phyloP scores from a whole-genome alignment of 2,113 vertebrate species.

The Poecile atricapillus region DNA sequence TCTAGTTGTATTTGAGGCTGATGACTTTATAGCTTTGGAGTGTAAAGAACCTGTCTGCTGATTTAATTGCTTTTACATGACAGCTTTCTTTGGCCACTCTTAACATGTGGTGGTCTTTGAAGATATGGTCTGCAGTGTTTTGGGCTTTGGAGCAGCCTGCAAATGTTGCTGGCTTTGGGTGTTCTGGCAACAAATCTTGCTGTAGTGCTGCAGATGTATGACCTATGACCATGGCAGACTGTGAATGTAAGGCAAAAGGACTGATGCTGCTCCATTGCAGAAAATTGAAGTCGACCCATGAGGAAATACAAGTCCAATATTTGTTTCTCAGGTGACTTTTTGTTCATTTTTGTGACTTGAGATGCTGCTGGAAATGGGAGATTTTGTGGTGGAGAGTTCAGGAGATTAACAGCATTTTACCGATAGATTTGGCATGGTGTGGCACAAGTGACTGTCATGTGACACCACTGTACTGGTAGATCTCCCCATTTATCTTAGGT shows the following conservation, averaged over 20 bases:
- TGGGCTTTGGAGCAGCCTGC: background rate
- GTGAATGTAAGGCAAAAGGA: background rate
- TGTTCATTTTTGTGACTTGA: background rate
- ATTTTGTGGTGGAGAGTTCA: background rate
- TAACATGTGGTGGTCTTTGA: background rate
- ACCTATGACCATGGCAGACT: background rate
- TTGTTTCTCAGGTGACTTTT: background rate
- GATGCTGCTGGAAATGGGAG: background rate
- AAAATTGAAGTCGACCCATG: background rate
- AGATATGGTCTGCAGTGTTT: background rate
- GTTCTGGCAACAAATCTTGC: rapidly evolving
- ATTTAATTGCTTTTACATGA: background rate
- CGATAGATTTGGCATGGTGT: rapidly evolving
- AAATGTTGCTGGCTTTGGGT: background rate
- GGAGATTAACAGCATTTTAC: background rate
- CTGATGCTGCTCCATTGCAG: background rate
- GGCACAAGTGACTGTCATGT: background rate
- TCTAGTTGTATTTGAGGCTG: background rate
- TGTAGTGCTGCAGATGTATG: background rate
- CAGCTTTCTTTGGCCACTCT: background rate
- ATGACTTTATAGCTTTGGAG: background rate
- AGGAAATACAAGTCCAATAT: background rate
- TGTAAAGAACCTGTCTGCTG: background rate
- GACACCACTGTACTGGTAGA: background rate
- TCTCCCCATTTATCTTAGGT: background rate